Percentiles rank a stretch among this genome's conserved stretches.
phyloP scores from a whole-genome alignment of 2,113 vertebrate genomes.

The Amblyornis subalaris region DNA sequence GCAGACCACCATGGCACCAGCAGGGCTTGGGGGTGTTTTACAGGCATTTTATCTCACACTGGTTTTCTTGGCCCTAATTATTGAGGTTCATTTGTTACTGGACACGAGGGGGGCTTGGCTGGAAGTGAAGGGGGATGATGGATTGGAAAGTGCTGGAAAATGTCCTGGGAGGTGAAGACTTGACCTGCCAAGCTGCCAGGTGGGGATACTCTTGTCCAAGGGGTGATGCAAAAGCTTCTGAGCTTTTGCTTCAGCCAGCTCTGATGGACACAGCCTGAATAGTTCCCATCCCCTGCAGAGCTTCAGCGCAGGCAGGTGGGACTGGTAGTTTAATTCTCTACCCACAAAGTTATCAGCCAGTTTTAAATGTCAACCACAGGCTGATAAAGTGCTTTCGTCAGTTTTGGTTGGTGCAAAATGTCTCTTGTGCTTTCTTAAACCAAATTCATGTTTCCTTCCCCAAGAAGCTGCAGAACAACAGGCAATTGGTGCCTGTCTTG shows the following conservation, averaged over 20 bases:
- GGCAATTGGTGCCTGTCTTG: background rate
- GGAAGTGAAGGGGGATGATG: no score
- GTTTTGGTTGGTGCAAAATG: background rate
- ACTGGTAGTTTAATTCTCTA: accelerated
- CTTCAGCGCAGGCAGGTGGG: background rate
- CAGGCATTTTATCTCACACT: background rate
- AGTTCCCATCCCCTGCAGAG: accelerated
- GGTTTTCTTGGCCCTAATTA: background rate
- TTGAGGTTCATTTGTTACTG: background rate
- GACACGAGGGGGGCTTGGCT: background rate
- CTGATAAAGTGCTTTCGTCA: background rate
- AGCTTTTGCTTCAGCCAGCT: background rate
- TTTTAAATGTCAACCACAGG: background rate
- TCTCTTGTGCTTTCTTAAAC: background rate
- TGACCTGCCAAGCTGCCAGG: background rate
- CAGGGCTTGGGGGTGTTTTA: background rate
- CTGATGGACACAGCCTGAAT: accelerated
- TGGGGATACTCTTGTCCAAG: background rate
- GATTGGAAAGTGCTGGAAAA: background rate
- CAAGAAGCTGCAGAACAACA: background rate
- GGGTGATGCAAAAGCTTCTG: background rate
- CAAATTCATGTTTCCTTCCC: background rate
- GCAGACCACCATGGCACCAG: accelerated
- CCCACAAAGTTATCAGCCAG: background rate
- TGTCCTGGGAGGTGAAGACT: background rate